Base-by-base conservation (phyloP, 2,888 invertebrate species). In the Drosophila borealis region DNA sequence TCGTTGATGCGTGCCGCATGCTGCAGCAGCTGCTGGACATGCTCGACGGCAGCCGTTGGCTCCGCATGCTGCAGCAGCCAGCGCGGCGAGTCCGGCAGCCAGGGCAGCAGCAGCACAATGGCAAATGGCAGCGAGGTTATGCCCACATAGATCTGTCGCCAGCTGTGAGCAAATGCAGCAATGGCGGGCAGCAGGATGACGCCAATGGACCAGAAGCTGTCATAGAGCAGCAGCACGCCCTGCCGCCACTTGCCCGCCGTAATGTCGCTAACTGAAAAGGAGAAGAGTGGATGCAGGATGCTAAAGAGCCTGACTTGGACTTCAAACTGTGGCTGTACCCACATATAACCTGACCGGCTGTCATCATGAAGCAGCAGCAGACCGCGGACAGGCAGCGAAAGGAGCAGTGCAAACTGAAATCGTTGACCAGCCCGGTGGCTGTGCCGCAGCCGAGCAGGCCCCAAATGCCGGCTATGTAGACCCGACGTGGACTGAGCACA, bases 141-240 rank as follows among this genome's bases (percentile, higher is more conserved):
- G 25, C 91, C 90, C 25, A 93, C 69, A 66, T 93, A 93, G 13
- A 93, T 89, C 41, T 91, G 86, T 0, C 90, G 84, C 93, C 93
- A 93, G 60, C 84, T 92, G 3, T 80, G 81, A 13, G 92, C 90
- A 41, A 91, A 89, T 8, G 89, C 89, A 0, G 92, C 90, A 0
- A 93, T 80, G 0, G 90, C 90, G 2, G 93, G 93, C 34, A 93
- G 73, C 5, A 93, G 72, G 5, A 93, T 91, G 2, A 93, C 81
- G 5, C 93, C 93, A 33, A 93, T 59, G 0, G 93, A 92, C 93
- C 93, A 93, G 68, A 93, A 93, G 13, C 90, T 90, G 65, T 93
- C 93, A 72, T 92, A 93, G 11, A 92, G 89, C 10, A 92, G 90
- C 6, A 90, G 78, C 0, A 89, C 89, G 5, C 91, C 90, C 5